Evolutionary conservation across 1,140 invertebrate species (phyloP).

Genomic region (Sycophaga agraensis): DNA sequence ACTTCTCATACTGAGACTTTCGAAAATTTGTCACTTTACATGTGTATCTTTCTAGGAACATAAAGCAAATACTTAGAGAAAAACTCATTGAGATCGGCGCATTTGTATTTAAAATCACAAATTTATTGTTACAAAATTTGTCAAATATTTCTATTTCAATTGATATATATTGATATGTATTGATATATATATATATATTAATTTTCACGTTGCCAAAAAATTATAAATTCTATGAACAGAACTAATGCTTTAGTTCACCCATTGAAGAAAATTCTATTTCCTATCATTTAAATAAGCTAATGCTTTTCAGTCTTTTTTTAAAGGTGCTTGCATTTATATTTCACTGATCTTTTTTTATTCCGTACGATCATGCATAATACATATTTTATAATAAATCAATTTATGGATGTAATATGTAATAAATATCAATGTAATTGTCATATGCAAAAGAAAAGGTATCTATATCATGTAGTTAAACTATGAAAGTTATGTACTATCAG

Average conservation of each 20-base stretch:
- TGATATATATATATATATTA: slow-evolving; percentile 6
- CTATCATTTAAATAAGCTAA: slow-evolving; percentile 1
- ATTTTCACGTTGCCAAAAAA: slow-evolving; percentile 15
- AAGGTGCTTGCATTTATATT: slow-evolving; percentile 23
- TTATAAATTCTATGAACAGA: slow-evolving; percentile 21
- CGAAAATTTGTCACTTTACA: slow-evolving; percentile 4
- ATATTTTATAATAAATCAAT: slow-evolving; percentile 36
- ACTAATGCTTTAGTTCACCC: slow-evolving; percentile 15
- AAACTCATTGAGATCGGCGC: slow-evolving; percentile 14
- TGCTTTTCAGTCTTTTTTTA: slow-evolving; percentile 14
- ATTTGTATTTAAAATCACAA: slow-evolving; percentile 8
- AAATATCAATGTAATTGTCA: slow-evolving; percentile 36
- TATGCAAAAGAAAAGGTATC: slow-evolving; percentile 23
- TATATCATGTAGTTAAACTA: slow-evolving; percentile 32
- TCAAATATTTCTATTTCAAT: too few species aligned
- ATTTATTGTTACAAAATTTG: too few species aligned
- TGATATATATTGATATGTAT: slow-evolving; percentile 18
- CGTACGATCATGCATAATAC: slow-evolving; percentile 29
- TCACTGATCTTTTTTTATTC: slow-evolving; percentile 20
- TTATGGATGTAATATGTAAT: slow-evolving; percentile 41
- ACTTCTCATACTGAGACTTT: neutral
- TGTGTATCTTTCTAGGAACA: slow-evolving; percentile 28
- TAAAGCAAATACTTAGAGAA: slow-evolving; percentile 27
- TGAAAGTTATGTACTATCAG: slow-evolving; percentile 20
- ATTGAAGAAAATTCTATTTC: slow-evolving; percentile 10